phyloP scores from a whole-genome alignment of 1,140 invertebrate genomes.

The Phymastichus coffea region DNA sequence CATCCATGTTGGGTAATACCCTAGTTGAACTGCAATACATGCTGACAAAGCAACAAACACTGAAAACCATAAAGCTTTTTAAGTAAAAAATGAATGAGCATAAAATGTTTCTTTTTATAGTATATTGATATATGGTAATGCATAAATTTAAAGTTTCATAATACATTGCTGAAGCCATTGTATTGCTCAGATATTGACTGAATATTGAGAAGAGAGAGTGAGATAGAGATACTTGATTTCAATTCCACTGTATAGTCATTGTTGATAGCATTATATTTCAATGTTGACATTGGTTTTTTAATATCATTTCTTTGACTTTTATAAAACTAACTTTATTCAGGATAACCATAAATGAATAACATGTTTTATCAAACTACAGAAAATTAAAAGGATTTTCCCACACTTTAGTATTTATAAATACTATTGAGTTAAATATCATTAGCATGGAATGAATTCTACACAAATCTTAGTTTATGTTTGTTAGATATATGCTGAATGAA shows the following conservation, averaged over 20 bases:
- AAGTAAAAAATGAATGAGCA: not conserved
- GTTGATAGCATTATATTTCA: not conserved
- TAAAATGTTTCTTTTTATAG: no score
- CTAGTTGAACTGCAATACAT: slow-evolving; percentile 88
- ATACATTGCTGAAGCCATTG: no score
- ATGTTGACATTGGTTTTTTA: not conserved
- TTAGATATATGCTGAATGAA: not conserved
- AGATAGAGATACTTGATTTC: no score
- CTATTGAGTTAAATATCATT: not conserved
- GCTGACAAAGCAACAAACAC: slow-evolving; percentile 95
- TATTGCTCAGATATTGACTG: no score
- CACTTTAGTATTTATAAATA: not conserved
- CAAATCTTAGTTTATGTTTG: not conserved
- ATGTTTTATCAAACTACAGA: not conserved
- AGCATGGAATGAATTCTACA: not conserved
- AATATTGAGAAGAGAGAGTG: no score
- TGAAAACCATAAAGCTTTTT: slow-evolving; percentile 44
- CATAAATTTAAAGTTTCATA: no score
- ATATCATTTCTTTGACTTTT: not conserved
- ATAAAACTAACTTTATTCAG: no score
- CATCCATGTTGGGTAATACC: slow-evolving; percentile 88
- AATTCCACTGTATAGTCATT: no score
- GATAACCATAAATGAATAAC: not conserved
- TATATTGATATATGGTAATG: no score
- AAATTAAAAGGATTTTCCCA: not conserved